Evolutionary conservation across 2,888 invertebrate species (phyloP).

Genomic region (Protonemura montana): DNA sequence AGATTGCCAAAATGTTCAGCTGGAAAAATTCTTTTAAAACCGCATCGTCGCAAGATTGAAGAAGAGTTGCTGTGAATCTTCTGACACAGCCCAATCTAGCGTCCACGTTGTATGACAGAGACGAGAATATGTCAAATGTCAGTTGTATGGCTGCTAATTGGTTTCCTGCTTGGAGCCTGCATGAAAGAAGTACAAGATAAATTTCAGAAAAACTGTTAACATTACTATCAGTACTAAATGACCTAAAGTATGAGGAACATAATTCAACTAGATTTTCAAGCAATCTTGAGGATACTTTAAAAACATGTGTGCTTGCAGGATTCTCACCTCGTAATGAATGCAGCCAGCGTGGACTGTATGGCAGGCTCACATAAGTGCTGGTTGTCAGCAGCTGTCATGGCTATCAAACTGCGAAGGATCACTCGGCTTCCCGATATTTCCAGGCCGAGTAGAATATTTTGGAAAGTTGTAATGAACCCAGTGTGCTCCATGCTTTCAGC

Average conservation of each 20-base stretch:
- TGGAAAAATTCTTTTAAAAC: slow-evolving; percentile 56
- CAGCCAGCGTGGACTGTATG: slow-evolving; percentile 44
- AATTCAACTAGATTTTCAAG: neutral
- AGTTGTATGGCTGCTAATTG: slow-evolving; percentile 53
- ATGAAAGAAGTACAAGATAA: neutral
- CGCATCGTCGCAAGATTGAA: slow-evolving; percentile 53
- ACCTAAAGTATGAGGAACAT: neutral
- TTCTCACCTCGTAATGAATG: slow-evolving; percentile 47
- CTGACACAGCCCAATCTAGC: slow-evolving; percentile 56
- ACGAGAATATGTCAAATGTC: slow-evolving; percentile 53
- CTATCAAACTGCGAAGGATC: slow-evolving; percentile 44
- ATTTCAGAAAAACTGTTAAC: neutral
- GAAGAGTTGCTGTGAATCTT: slow-evolving; percentile 56
- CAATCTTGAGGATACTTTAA: neutral
- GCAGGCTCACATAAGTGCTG: slow-evolving; percentile 42
- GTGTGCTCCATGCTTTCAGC: slow-evolving; percentile 32
- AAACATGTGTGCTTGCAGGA: neutral
- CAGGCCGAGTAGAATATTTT: slow-evolving; percentile 48
- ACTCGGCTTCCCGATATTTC: slow-evolving; percentile 44
- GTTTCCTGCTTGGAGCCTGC: slow-evolving; percentile 45
- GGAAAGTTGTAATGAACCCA: slow-evolving; percentile 43
- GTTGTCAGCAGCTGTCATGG: slow-evolving; percentile 43
- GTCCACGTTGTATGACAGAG: slow-evolving; percentile 45
- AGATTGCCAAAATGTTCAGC: slow-evolving; percentile 54
- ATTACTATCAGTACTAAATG: neutral